Evolutionary conservation across 2,113 vertebrate species (phyloP).

Genomic region (Lipophrys pholis): DNA sequence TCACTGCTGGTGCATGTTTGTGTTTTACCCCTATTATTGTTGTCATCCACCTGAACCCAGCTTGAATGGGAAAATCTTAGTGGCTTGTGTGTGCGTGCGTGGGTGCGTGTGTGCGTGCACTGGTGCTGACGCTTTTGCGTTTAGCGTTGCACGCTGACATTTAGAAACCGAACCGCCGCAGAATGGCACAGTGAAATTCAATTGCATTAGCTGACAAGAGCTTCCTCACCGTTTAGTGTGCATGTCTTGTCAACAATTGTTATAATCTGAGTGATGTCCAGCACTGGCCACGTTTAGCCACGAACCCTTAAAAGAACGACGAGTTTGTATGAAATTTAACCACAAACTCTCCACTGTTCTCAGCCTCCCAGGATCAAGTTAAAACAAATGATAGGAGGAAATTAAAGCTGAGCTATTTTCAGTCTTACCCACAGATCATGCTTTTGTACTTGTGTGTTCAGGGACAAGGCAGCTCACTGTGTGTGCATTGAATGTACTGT

Average conservation of each 20-base stretch:
- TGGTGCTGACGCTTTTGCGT: background rate
- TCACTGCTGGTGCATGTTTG: conserved; percentile 66
- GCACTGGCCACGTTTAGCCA: conserved; percentile 51
- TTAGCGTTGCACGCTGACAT: conserved; percentile 44
- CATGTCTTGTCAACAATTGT: conserved; percentile 36
- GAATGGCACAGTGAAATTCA: conserved; percentile 26
- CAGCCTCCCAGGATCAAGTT: conserved; percentile 43
- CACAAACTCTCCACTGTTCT: conserved; percentile 40
- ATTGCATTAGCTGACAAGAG: conserved; percentile 23
- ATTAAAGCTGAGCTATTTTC: conserved; percentile 71
- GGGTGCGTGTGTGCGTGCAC: background rate
- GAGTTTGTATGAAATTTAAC: conserved; percentile 66
- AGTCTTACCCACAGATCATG: conserved; percentile 59
- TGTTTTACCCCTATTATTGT: conserved; percentile 65
- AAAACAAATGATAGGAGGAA: conserved; percentile 76
- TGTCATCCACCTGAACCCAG: conserved; percentile 48
- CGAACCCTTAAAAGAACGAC: conserved; percentile 33
- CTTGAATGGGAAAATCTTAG: conserved; percentile 34
- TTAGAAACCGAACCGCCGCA: conserved; percentile 37
- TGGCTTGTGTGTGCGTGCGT: background rate
- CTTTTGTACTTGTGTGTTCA: conserved; percentile 38
- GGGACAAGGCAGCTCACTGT: conserved; percentile 8
- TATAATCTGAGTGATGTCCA: conserved; percentile 41
- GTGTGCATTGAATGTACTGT: conserved; percentile 4
- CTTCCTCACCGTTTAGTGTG: conserved; percentile 5